These are phyloP conservation scores for Polydesmus complanatus DNA, from an alignment of 2,888 invertebrate genomes.

Conservation along the genomic window DNA sequence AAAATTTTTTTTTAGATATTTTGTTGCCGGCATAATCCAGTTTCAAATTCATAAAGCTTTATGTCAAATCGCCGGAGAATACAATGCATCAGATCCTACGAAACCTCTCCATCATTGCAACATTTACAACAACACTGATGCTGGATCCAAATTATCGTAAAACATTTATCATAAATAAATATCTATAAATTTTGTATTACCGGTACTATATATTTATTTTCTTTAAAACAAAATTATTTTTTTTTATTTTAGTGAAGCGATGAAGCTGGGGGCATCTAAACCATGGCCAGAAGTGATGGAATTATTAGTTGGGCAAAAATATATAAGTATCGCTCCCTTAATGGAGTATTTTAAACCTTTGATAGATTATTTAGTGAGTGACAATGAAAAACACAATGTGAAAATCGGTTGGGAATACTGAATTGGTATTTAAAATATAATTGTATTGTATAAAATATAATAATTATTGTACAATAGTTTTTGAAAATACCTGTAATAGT, in stretches of 20 bases:
- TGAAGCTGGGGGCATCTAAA: constrained; percentile 15
- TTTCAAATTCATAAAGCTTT: constrained; percentile 32
- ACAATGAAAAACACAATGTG: constrained; percentile 9
- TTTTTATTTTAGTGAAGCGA: constrained; percentile 35
- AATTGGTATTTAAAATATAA: too few species aligned
- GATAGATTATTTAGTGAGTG: constrained; percentile 13
- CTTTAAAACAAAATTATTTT: too few species aligned
- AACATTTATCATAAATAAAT: too few species aligned
- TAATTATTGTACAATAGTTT: too few species aligned
- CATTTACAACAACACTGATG: constrained; percentile 28
- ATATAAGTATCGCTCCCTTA: constrained; percentile 14
- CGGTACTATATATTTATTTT: not conserved
- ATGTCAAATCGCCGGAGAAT: constrained; percentile 27
- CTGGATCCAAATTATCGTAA: constrained; percentile 27
- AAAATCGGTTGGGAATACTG: constrained; percentile 12
- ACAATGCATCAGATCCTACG: constrained; percentile 7
- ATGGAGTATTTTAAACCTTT: constrained; percentile 19
- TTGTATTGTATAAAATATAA: too few species aligned
- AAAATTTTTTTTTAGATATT: constrained; percentile 30
- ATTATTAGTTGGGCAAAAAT: constrained; percentile 14
- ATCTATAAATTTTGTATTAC: not conserved
- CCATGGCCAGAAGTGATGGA: constrained; percentile 19
- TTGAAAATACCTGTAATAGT: too few species aligned
- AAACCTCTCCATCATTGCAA: constrained; percentile 31
- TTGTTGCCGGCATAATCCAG: constrained; percentile 31